These are phyloP conservation scores for Silurus lanzhouensis DNA, from an alignment of 2,797 vertebrate species.

Conservation along the genomic window DNA sequence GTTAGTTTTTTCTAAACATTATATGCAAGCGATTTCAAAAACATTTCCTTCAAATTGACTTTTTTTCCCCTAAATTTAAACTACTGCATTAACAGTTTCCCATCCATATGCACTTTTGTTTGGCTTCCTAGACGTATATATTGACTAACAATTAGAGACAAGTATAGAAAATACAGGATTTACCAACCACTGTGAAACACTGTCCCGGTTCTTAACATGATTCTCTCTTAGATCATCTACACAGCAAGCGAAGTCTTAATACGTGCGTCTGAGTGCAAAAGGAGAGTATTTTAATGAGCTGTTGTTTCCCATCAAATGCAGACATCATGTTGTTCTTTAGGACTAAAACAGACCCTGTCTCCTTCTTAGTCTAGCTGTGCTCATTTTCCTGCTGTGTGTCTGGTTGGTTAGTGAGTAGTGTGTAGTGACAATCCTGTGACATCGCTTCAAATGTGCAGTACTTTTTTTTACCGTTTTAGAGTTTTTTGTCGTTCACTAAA, in stretches of 20 bases:
- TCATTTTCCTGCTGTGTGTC: not conserved
- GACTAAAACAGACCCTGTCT: not conserved
- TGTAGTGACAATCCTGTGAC: not conserved
- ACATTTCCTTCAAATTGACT: not conserved
- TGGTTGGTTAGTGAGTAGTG: not conserved
- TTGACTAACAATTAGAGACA: not conserved
- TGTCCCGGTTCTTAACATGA: not conserved
- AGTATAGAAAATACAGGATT: not conserved
- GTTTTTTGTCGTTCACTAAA: no score
- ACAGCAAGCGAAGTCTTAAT: not conserved
- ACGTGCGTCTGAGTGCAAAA: not conserved
- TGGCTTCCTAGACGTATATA: not conserved
- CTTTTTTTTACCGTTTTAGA: not conserved
- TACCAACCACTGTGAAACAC: not conserved
- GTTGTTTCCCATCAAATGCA: not conserved
- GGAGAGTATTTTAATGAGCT: not conserved
- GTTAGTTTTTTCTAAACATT: not conserved
- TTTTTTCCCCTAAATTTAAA: not conserved
- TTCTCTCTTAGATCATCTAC: not conserved
- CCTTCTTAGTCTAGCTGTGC: not conserved
- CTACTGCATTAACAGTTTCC: not conserved
- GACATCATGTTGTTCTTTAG: constrained; percentile 4
- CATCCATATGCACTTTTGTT: not conserved
- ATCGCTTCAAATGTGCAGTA: not conserved
- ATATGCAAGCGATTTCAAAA: not conserved